These are phyloP conservation scores for Crypturellus undulatus DNA, from an alignment of 2,113 vertebrate species.

Conservation along the genomic window DNA sequence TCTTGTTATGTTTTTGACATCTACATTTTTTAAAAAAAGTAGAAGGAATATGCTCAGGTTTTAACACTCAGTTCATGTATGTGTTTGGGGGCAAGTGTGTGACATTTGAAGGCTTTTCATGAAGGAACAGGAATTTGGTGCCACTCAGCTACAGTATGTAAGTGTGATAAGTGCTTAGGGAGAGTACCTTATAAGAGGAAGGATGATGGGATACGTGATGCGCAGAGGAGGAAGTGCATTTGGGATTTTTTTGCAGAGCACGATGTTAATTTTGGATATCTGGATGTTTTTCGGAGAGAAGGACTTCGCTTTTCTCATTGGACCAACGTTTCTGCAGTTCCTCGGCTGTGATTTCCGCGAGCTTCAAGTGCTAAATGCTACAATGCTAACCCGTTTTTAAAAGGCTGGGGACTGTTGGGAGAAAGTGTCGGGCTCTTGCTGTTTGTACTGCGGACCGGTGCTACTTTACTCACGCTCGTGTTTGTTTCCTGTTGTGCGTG, in stretches of 20 bases:
- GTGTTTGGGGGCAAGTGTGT: not conserved
- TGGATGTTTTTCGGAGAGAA: not conserved
- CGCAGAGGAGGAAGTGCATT: not conserved
- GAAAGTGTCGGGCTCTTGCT: not conserved
- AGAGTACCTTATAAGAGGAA: not conserved
- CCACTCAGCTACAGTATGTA: fast-evolving
- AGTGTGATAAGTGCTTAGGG: not conserved
- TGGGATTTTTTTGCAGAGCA: not conserved
- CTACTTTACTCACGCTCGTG: not conserved
- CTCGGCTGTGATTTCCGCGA: not conserved
- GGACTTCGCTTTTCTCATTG: not conserved
- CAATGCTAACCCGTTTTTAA: not conserved
- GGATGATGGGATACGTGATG: fast-evolving
- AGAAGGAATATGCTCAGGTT: not conserved
- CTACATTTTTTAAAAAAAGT: fast-evolving
- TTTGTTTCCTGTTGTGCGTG: not conserved
- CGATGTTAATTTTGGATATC: not conserved
- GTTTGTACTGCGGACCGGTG: not conserved
- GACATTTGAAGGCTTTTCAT: not conserved
- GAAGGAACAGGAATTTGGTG: not conserved
- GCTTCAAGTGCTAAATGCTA: not conserved
- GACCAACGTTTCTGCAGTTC: not conserved
- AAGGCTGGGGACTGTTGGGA: too few relatives aligned
- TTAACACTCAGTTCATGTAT: not conserved
- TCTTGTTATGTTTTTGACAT: not conserved